Evolutionary conservation across 2,797 vertebrate genomes (phyloP).

Genomic region (Anguilla obscura): DNA sequence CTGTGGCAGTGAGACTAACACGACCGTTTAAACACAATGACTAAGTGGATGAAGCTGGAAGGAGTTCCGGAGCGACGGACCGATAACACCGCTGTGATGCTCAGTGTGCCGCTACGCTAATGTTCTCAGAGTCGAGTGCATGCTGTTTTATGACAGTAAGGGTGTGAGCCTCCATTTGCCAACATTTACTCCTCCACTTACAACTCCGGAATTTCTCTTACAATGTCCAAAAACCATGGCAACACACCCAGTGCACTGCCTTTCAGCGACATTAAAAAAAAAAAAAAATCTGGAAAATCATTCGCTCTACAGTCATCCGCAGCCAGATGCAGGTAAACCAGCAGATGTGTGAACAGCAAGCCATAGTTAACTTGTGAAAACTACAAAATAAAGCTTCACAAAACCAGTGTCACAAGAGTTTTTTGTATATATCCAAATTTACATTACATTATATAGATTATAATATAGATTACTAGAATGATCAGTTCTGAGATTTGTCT

Average conservation of each 20-base stretch:
- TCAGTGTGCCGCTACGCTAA: not conserved
- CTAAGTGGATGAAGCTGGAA: not conserved
- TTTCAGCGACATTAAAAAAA: not conserved
- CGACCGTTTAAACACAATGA: not conserved
- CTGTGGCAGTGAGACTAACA: not conserved
- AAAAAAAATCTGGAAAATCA: not conserved
- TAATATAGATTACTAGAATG: not conserved
- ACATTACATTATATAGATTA: not conserved
- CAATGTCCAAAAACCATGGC: not conserved
- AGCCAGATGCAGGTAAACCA: not conserved
- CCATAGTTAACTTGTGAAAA: not conserved
- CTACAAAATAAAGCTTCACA: not conserved
- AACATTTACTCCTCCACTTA: not conserved
- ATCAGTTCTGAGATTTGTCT: not conserved
- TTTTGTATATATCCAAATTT: not conserved
- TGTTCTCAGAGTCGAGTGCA: not conserved
- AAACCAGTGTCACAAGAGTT: not conserved
- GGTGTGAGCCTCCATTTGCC: not conserved
- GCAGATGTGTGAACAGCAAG: not conserved
- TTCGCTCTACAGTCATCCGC: not conserved
- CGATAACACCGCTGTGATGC: not conserved
- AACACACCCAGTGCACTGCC: not conserved
- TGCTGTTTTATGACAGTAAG: not conserved
- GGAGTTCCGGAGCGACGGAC: not conserved
- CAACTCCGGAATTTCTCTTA: not conserved